Base-by-base conservation (phyloP, 2,797 vertebrate species). In the Pogoniulus pusillus region DNA sequence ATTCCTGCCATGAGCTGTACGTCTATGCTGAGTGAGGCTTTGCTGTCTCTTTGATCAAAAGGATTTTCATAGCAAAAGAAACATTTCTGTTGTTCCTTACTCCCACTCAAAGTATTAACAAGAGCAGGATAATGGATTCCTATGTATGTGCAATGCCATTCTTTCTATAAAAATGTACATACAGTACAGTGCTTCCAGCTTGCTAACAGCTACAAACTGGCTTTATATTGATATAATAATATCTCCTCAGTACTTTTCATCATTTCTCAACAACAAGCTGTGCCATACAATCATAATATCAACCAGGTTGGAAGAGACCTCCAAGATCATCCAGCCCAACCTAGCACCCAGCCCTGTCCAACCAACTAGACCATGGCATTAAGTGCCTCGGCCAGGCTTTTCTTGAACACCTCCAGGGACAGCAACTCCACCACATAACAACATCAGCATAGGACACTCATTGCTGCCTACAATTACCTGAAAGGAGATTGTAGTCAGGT, bases 31-130 rank as follows among this genome's bases (percentile, higher is more conserved):
- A 71, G 13, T 74, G 23, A 78, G 82, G 30, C 39, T 53, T 74
- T 71, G 26, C 32, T 73, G 62, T 35, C 2, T 2, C 53, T 65
- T 81, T 70, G 0, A 0, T 83, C 63, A 73, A 87, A 90, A 87
- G 37, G 45, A 89, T 94, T 89, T 82, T 76, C 89, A 24, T 55
- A 82, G 27, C 24, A 69, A 81, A 90, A 74, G 81, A 88, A 91
- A 57, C 13, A 66, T 51, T 89, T 91, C 27, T 91, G 62, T 87
- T 94, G 17, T 73, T 92, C 39, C 30, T 70, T 83, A 75, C 57
- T 85, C 89, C 87, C 35, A 73, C 74, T 89, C 53, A 41, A 32
- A 93, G 4, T 47, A 92, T 47, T 85, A 90, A 57, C 19, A 85
- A 75, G 62, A 65, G 26, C 30, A 85, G 49, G 30, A 63, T 92